Percentiles rank a stretch among this genome's conserved stretches.
These are phyloP conservation scores for Eonycteris spelaea DNA, from an alignment of 2,113 vertebrate genomes.

Conservation along the genomic window DNA sequence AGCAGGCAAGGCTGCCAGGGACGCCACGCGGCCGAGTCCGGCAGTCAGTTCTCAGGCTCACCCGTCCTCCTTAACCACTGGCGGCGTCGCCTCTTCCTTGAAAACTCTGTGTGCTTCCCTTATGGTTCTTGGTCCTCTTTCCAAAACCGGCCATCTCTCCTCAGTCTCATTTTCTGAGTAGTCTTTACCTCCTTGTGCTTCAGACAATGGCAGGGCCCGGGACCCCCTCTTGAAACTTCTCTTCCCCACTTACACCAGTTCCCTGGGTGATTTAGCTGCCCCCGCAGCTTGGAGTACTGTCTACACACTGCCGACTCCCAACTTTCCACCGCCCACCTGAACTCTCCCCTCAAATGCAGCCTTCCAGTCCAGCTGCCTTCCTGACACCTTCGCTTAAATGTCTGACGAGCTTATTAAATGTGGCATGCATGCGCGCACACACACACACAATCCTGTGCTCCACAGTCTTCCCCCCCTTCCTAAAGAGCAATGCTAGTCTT, in stretches of 20 bases:
- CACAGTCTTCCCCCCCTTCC: background rate
- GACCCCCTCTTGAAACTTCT: background rate
- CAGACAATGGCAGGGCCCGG: background rate
- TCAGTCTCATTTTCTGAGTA: background rate
- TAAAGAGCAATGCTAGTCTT: background rate
- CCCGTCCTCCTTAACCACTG: rapidly evolving
- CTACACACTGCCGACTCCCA: rapidly evolving
- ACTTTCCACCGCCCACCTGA: background rate
- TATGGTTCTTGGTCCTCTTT: background rate
- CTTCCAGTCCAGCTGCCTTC: background rate
- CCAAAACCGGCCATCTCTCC: background rate
- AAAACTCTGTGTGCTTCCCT: background rate
- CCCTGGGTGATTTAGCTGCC: background rate
- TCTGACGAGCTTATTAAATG: background rate
- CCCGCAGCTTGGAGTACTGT: background rate
- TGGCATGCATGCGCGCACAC: background rate
- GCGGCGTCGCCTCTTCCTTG: background rate
- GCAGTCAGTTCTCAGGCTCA: rapidly evolving
- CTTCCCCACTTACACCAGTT: background rate
- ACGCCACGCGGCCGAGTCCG: rapidly evolving
- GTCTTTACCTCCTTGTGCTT: background rate
- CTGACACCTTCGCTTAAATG: background rate
- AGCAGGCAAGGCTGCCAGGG: too few species aligned
- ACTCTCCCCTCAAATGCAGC: background rate
- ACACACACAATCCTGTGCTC: background rate